Percentiles rank a stretch among this genome's conserved stretches.
Conservation (phyloP, 1,140 invertebrate genomes). For the Drosophila jambulina region DNA sequence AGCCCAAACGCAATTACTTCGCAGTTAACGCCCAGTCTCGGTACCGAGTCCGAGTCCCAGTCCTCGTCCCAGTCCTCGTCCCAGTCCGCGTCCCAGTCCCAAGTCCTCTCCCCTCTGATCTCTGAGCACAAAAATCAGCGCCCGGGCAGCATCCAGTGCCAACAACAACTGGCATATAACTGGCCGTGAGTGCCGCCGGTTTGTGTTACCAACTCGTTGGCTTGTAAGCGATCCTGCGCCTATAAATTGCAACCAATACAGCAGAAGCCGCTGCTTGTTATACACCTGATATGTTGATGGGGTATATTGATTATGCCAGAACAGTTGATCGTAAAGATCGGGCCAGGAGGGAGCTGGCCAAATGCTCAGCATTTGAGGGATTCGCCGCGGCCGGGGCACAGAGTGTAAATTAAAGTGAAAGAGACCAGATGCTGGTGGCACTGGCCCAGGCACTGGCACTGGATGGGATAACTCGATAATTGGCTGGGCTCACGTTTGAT, state of each 20-base stretch:
- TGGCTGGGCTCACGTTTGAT: slow-evolving; percentile 31
- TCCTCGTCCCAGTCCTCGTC: neutral
- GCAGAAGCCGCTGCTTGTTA: slow-evolving; percentile 60
- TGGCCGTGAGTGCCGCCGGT: slow-evolving; percentile 67
- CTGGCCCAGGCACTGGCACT: slow-evolving; percentile 14
- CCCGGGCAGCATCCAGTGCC: slow-evolving; percentile 26
- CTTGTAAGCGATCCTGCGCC: slow-evolving; percentile 80
- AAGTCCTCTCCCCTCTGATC: slow-evolving; percentile 25
- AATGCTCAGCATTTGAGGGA: slow-evolving; percentile 30
- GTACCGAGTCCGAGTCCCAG: slow-evolving; percentile 3
- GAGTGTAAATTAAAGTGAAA: slow-evolving; percentile 47
- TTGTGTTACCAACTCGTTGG: slow-evolving; percentile 79
- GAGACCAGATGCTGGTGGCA: slow-evolving; percentile 31
- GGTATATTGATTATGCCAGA: slow-evolving; percentile 49
- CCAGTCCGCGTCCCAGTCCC: neutral
- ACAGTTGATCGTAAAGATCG: slow-evolving; percentile 22
- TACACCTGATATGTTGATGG: slow-evolving; percentile 51
- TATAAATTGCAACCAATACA: slow-evolving; percentile 81
- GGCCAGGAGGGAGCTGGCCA: neutral
- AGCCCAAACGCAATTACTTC: slow-evolving; percentile 82
- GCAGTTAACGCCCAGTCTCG: slow-evolving; percentile 78
- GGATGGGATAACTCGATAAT: slow-evolving; percentile 37
- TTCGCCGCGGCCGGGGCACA: slow-evolving; percentile 7
- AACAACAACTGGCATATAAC: slow-evolving; percentile 21
- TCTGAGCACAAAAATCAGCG: slow-evolving; percentile 57